A percentile compares a stretch with the other conserved stretches of the same genome.
phyloP scores from a whole-genome alignment of 2,888 invertebrate species.

The Miltochrista miniata region DNA sequence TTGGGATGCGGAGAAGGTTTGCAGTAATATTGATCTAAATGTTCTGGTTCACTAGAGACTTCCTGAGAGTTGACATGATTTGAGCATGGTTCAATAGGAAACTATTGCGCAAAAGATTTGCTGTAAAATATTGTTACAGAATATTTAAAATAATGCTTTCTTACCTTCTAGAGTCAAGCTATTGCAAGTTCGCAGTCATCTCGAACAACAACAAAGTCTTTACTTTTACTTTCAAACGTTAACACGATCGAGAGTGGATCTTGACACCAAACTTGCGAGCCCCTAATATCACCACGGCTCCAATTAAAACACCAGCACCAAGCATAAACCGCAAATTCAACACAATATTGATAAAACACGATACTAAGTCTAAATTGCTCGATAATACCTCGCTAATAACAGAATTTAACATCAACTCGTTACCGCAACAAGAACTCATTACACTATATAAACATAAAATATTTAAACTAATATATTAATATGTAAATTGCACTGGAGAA shows the following conservation, averaged over 20 bases:
- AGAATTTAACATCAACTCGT: slow-evolving; percentile 70
- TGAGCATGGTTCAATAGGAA: too few species aligned
- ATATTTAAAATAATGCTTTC: too few species aligned
- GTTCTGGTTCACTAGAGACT: too few species aligned
- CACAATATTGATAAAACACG: slow-evolving; percentile 56
- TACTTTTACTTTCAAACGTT: slow-evolving; percentile 54
- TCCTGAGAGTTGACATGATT: too few species aligned
- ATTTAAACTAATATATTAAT: slow-evolving; percentile 29
- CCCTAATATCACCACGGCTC: slow-evolving; percentile 43
- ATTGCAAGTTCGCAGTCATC: slow-evolving; percentile 44
- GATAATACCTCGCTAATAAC: slow-evolving; percentile 67
- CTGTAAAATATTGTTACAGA: neutral
- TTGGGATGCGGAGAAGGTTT: too few species aligned
- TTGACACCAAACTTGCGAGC: slow-evolving; percentile 42
- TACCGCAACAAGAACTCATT: slow-evolving; percentile 79
- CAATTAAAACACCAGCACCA: slow-evolving; percentile 49
- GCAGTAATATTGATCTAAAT: too few species aligned
- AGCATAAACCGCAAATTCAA: slow-evolving; percentile 51
- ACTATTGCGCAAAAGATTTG: slow-evolving; percentile 13
- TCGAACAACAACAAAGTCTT: slow-evolving; percentile 46
- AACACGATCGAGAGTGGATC: slow-evolving; percentile 30
- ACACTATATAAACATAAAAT: slow-evolving; percentile 50
- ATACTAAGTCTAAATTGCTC: slow-evolving; percentile 61
- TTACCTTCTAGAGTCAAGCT: slow-evolving; percentile 47
- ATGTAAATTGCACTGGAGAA: slow-evolving; percentile 6